Base-by-base conservation (phyloP, 2,113 vertebrate species). In the Alexandromys fortis region DNA sequence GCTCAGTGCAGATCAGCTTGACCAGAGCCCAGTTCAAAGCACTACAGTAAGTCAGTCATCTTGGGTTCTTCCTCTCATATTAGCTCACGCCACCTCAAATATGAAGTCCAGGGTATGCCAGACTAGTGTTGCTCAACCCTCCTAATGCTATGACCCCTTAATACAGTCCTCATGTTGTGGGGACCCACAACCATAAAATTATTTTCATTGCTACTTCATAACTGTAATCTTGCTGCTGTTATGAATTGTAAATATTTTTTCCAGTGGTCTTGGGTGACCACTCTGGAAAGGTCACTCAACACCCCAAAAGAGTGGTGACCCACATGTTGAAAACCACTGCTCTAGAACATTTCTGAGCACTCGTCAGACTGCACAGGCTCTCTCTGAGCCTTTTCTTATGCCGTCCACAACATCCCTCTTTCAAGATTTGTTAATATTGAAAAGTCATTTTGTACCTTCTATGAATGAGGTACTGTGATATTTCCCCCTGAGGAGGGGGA, bases 71-170 rank as follows among this genome's bases (percentile, higher is more conserved):
- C 22, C 16, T 73, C 45, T 2, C 4, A 2, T n/a, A 45, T 3
- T 11, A 19, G 1, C 45, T 55, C 9, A 8, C 9, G 1, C 3
- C 10, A 65, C 8, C 17, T 58, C 61, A 7, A 3, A 19, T 42
- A n/a, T 93, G 93, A 93, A 93, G 49, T 68, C 67, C 45, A 47
- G 24, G 33, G 68, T 45, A 61, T 0, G 19, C 8, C 9, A 12
- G 67, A 49, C n/a, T 19, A 22, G 38, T 83, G 89, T 26, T 58
- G 30, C 13, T 90, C 26, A 26, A 33, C 81, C 35, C 24, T 73
- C n/a, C 33, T 24, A 0, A 5, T 77, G 72, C 42, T 78, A 22
- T 4, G 3, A 13, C 7, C 24, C 35, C 38, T 63, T 42, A 83
- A 8, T 63, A 42, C 73, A 28, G 73, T 76, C 22, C 42, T 45